Conservation (phyloP, 2,888 invertebrate species). For the Escarpia spicata region DNA sequence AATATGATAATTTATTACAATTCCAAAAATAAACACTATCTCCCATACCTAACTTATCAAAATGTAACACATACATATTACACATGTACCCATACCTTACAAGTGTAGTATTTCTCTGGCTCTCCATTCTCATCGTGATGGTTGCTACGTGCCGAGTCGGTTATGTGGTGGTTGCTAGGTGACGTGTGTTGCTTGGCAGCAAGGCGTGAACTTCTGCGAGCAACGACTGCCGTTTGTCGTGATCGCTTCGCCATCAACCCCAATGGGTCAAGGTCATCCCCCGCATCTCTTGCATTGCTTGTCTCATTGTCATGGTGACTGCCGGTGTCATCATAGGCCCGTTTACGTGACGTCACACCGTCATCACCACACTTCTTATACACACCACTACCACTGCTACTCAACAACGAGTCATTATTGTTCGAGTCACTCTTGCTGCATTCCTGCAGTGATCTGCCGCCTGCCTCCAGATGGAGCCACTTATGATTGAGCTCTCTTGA, state of each 20-base stretch:
- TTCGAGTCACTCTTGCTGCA: background rate
- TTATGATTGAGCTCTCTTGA: background rate
- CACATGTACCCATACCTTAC: background rate
- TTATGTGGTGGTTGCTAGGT: background rate
- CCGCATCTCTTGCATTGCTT: background rate
- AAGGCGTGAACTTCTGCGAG: background rate
- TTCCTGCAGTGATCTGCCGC: background rate
- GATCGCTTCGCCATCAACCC: background rate
- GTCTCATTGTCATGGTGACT: background rate
- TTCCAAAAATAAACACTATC: too few relatives aligned
- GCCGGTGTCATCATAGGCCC: background rate
- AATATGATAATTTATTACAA: too few relatives aligned
- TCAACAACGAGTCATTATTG: background rate
- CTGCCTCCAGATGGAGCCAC: background rate
- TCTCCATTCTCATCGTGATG: background rate
- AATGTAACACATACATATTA: too few relatives aligned
- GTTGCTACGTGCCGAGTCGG: background rate
- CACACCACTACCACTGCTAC: background rate
- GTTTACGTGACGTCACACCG: background rate
- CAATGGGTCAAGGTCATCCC: background rate
- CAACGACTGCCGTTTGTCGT: background rate
- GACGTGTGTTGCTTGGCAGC: background rate
- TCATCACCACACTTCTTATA: background rate
- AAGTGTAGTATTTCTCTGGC: background rate
- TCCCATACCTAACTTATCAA: too few relatives aligned